A percentile compares a stretch with the other conserved stretches of the same genome.
phyloP scores from a whole-genome alignment of 2,797 vertebrate species.

The Arnoldichthys spilopterus region DNA sequence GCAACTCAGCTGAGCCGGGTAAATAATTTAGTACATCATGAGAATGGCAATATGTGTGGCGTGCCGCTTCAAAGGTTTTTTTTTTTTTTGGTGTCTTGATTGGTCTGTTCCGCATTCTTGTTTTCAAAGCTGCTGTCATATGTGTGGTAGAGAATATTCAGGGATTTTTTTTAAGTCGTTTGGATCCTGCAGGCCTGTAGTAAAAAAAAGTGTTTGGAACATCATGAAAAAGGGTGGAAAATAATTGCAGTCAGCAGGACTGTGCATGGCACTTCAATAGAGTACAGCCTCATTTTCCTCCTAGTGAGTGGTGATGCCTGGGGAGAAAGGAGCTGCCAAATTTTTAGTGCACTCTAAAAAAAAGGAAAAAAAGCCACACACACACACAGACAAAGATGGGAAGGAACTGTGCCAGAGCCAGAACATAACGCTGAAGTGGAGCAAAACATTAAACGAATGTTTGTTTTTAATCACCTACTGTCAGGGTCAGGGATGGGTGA shows the following conservation, averaged over 20 bases:
- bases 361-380: neutral
- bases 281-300: constrained; percentile 63
- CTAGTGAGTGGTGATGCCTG: constrained; percentile 59
- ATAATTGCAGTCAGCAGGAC: constrained; percentile 61
- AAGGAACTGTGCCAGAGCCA: constrained; percentile 5
- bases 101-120: constrained; percentile 31
- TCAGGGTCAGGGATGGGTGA: constrained; percentile 16
- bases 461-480: constrained; percentile 43
- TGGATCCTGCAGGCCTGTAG: constrained; percentile 57
- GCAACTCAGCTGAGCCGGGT: constrained; percentile 45
- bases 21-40: constrained; percentile 53
- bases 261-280: constrained; percentile 62
- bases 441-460: constrained; percentile 23
- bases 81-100: constrained; percentile 45
- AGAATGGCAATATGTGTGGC: constrained; percentile 26
- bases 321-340: constrained; percentile 56
- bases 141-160: constrained; percentile 49
- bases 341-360: constrained; percentile 43
- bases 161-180: constrained; percentile 55
- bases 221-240: constrained; percentile 69
- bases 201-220: constrained; percentile 49
- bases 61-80: constrained; percentile 54
- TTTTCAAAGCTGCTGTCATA: constrained; percentile 48
- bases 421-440: constrained; percentile 5
- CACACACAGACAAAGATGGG: neutral